Conservation (phyloP, 2,113 vertebrate species). For the Plestiodon gilberti region DNA sequence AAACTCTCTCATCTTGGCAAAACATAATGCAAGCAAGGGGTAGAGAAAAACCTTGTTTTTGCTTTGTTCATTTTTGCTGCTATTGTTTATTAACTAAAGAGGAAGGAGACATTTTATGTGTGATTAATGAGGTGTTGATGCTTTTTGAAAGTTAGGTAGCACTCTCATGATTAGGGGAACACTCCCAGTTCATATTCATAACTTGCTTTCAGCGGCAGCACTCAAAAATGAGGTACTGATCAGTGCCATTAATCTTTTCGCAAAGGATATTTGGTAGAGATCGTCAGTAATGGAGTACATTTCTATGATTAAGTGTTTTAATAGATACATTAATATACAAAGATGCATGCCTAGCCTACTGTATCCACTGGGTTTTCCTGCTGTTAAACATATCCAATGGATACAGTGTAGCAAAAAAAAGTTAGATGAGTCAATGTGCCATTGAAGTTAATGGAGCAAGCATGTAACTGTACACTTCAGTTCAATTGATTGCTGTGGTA, state of each 20-base stretch:
- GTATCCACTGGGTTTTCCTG: neutral
- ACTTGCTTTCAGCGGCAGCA: slow-evolving; percentile 7
- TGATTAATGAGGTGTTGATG: slow-evolving; percentile 17
- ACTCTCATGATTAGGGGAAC: slow-evolving; percentile 17
- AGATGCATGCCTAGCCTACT: neutral
- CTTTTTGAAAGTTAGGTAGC: slow-evolving; percentile 1
- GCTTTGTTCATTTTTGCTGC: slow-evolving; percentile 44
- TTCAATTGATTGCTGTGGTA: neutral
- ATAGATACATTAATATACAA: neutral
- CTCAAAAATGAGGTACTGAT: slow-evolving; percentile 4
- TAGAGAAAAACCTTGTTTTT: slow-evolving; percentile 18
- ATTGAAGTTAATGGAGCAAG: neutral
- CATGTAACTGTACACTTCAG: neutral
- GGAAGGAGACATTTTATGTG: slow-evolving; percentile 14
- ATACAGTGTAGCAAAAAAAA: neutral
- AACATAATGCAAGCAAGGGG: slow-evolving; percentile 1
- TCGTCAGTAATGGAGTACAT: slow-evolving; percentile 12
- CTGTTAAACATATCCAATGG: neutral
- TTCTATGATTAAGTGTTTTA: neutral
- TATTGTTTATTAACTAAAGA: slow-evolving; percentile 54
- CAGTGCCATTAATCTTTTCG: slow-evolving; percentile 20
- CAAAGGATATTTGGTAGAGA: slow-evolving; percentile 37
- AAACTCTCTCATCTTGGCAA: slow-evolving; percentile 24
- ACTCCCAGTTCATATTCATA: neutral
- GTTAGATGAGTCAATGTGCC: neutral